Conservation (phyloP, 1,140 invertebrate species). For the Drosophila nigromelanica region DNA sequence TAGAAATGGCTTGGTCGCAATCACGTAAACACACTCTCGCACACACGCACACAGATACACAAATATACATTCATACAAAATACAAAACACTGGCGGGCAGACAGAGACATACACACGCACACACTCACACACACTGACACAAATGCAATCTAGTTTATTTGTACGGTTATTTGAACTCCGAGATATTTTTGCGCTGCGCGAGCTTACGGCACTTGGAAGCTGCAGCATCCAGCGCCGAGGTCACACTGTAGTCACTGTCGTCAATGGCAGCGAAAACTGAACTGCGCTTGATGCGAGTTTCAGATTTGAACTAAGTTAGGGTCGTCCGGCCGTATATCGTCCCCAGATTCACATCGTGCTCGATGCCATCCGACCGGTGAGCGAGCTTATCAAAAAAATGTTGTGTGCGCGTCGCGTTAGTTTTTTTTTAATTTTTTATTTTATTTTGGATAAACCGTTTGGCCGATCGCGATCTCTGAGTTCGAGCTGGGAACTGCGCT, state of each 20-base stretch:
- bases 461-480: slow-evolving; percentile 26
- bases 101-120: background rate
- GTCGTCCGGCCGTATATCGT: slow-evolving; percentile 23
- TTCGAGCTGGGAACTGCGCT: slow-evolving; percentile 27
- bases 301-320: slow-evolving; percentile 55
- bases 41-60: slow-evolving; percentile 25
- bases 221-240: slow-evolving; percentile 29
- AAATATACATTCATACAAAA: slow-evolving; percentile 13
- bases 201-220: slow-evolving; percentile 38
- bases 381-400: slow-evolving; percentile 32
- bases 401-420: slow-evolving; percentile 19
- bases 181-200: slow-evolving; percentile 54
- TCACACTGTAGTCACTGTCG: slow-evolving; percentile 42
- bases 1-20: slow-evolving; percentile 59
- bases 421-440: slow-evolving; percentile 2
- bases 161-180: slow-evolving; percentile 70
- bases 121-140: slow-evolving; percentile 28
- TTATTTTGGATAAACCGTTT: slow-evolving; percentile 40
- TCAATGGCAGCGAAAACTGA: slow-evolving; percentile 59
- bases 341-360: slow-evolving; percentile 31
- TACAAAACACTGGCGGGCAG: slow-evolving; percentile 7
- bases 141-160: slow-evolving; percentile 77
- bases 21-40: slow-evolving; percentile 27
- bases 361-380: slow-evolving; percentile 9
- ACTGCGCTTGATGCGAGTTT: slow-evolving; percentile 64